phyloP scores from a whole-genome alignment of 2,113 vertebrate species.

The Tympanuchus pallidicinctus region DNA sequence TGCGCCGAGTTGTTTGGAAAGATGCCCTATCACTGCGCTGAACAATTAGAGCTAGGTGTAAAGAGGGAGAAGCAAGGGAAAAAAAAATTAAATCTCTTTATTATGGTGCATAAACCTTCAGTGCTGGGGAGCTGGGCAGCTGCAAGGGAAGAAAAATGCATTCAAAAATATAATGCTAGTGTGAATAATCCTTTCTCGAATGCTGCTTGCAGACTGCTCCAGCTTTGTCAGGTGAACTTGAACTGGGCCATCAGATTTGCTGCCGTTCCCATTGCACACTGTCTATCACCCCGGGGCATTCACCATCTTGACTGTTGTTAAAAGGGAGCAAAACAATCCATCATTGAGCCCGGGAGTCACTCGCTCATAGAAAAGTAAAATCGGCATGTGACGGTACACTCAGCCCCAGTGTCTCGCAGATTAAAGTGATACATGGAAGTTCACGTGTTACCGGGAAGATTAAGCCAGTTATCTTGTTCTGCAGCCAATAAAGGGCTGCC shows the following conservation, averaged over 20 bases:
- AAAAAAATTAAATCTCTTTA: conserved; percentile 82
- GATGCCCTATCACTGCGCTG: conserved; percentile 42
- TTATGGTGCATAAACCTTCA: conserved; percentile 79
- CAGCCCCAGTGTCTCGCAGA: conserved; percentile 73
- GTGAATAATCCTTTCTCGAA: conserved; percentile 84
- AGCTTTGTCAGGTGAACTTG: conserved; percentile 87
- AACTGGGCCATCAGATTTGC: conserved; percentile 77
- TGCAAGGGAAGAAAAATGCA: conserved; percentile 77
- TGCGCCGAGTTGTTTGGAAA: conserved; percentile 60
- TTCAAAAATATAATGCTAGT: conserved; percentile 80
- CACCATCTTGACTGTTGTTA: conserved; percentile 82
- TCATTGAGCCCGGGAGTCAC: conserved; percentile 77
- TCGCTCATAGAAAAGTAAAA: conserved; percentile 79
- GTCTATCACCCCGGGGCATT: conserved; percentile 82
- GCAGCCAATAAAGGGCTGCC: conserved; percentile 69
- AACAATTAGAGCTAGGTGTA: conserved; percentile 67
- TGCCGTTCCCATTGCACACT: conserved; percentile 71
- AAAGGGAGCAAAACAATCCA: conserved; percentile 79
- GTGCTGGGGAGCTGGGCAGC: conserved; percentile 77
- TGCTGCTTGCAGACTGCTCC: conserved; percentile 72
- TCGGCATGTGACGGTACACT: conserved; percentile 79
- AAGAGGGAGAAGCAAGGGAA: conserved; percentile 47
- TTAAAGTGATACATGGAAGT: conserved; percentile 80
- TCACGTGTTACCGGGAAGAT: conserved; percentile 81
- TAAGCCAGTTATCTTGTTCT: conserved; percentile 74